Evolutionary conservation across 1,140 invertebrate genomes (phyloP), one percentile per base, ranked within the genome.

Genomic region (Rhagoletis pomonella): DNA sequence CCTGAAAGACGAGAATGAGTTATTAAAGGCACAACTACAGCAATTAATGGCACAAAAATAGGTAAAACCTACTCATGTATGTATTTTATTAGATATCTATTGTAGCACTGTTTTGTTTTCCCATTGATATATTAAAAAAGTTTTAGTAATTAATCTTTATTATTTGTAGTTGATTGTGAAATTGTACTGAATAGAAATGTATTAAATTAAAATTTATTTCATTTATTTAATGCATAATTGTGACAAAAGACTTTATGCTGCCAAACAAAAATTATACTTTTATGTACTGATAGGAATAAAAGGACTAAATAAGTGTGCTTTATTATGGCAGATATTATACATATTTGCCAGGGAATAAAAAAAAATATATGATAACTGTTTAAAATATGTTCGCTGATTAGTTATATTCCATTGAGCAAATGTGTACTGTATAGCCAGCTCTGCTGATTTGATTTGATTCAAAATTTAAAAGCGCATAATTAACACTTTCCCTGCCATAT

Each of bases 1-100:
- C 2, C 39, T 93, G 7, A 89, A 91, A 69, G 39, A 88, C 44
- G 92, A 93, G 50, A 93, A 93, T 86, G 88, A 89, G 59, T 55
- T 87, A 86, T 77, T 93, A 0, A 89, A 88, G n/a, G 85, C 85
- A 2, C 87, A 91, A 50, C 42, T 92, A n/a, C 87, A 88, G 84
- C 67, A 88, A 50, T n/a, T 81, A 12, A 60, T 19, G n/a, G 58
- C 6, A 42, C 73, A 88, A 44, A 29, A 86, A 19, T 84, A 87
- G 77, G 6, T 19, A 85, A 60, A n/a, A 47, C 39, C 65, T 3
- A 5, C n/a, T 17, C 29, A 14, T 73, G 62, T n/a, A n/a, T 64
- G 62, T 65, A 19, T 19, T 39, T 67, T 67, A 67, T 1, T 67
- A 7, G 12, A 67, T 29, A 67, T 42, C 19, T 67, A 29, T 39